Base-by-base conservation (phyloP, 2,113 vertebrate species). In the Notarius lentiginosus region DNA sequence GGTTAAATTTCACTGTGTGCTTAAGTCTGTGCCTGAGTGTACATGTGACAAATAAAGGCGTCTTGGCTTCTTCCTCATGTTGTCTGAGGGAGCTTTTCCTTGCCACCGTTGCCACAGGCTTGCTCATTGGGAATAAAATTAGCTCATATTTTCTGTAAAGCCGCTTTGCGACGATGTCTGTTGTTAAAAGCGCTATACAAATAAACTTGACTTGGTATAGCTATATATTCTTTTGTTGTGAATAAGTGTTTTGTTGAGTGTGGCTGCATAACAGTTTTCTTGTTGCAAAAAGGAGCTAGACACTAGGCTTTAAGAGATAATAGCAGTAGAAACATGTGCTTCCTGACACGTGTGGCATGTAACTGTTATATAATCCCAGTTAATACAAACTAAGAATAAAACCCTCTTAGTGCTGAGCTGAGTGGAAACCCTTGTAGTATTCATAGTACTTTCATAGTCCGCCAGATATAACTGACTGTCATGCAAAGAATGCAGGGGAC, bases 391-490 rank as follows among this genome's bases (percentile, higher is more conserved):
- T 84, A 72, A 89, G 60, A 94, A 81, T 86, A 90, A 90, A 89
- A 34, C 86, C 79, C 53, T 87, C 86, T 84, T 88, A 93, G 88
- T 94, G 94, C 94, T 95, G 95, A 95, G 92, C 89, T 86, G 90
- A 91, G 90, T 88, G 60, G 94, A 95, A 95, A 93, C 85, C 76
- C 24, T 60, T 55, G 41, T 22, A 77, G 56, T 73, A 77, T 58
- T 20, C 68, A 77, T 47, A 85, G n/a, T 80, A 55, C 73, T 76
- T 61, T 85, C 66, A 82, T 58, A 53, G 51, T 53, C 70, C 27
- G 60, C 66, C 65, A 20, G 12, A 49, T 11, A 60, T 82, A 77
- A 10, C 5, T 65, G 56, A 34, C 0, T 58, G 49, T 63, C 83
- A 87, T 7, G 56, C 18, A 65, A 79, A 72, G 55, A 56, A 60